Evolutionary conservation across 2,797 vertebrate genomes (phyloP).

Genomic region (Amphiprion clarkii): DNA sequence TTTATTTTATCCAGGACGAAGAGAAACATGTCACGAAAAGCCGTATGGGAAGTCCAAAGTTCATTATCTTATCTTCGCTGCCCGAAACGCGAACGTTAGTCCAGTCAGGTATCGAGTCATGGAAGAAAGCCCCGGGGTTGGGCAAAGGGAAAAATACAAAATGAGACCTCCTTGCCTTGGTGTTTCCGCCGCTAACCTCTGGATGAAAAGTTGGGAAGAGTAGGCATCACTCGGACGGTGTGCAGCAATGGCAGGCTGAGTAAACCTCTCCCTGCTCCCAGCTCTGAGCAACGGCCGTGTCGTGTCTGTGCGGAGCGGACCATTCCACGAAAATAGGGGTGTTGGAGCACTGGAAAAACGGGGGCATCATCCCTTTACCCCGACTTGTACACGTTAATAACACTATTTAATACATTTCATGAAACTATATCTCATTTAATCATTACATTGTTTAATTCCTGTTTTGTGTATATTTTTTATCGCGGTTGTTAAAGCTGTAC

Average conservation of each 20-base stretch:
- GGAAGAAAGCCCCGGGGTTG: slow-evolving; percentile 34
- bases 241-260: slow-evolving; percentile 76
- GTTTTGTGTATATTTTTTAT: not conserved
- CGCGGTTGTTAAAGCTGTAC: fast-evolving
- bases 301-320: slow-evolving; percentile 82
- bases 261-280: slow-evolving; percentile 70
- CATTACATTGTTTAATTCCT: fast-evolving
- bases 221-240: slow-evolving; percentile 68
- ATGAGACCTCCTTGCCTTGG: slow-evolving; percentile 29
- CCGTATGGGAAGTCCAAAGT: slow-evolving; percentile 85
- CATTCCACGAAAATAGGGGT: slow-evolving; percentile 72
- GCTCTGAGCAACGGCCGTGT: slow-evolving; percentile 81
- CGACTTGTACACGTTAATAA: fast-evolving
- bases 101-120: slow-evolving; percentile 59
- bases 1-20: slow-evolving; percentile 82
- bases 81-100: slow-evolving; percentile 50
- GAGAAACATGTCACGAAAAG: slow-evolving; percentile 84
- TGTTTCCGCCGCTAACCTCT: slow-evolving; percentile 64
- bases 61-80: slow-evolving; percentile 82
- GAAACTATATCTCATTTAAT: fast-evolving
- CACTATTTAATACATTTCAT: fast-evolving
- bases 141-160: not conserved
- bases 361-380: slow-evolving; percentile 1
- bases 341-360: not conserved
- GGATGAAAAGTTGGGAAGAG: slow-evolving; percentile 77